These are phyloP conservation scores for Rhadinocentrus ornatus DNA, from an alignment of 2,797 vertebrate genomes.

Conservation along the genomic window DNA sequence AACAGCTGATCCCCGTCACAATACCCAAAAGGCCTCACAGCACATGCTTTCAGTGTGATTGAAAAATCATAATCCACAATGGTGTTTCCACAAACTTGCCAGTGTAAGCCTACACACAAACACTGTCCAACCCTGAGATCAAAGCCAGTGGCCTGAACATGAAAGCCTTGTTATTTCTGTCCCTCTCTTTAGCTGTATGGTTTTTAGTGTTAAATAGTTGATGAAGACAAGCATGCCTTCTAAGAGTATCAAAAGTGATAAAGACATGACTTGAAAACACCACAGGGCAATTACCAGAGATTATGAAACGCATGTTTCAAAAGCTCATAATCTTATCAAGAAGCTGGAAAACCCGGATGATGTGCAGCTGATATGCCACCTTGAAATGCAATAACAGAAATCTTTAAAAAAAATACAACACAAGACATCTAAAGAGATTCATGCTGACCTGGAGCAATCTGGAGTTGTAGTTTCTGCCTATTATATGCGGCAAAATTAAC, in stretches of 20 bases:
- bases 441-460: not conserved
- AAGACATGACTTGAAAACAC: not conserved
- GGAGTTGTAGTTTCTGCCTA: not conserved
- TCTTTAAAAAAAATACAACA: not conserved
- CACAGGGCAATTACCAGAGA: not conserved
- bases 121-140: constrained; percentile 28
- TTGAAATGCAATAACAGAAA: not conserved
- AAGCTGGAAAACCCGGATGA: not conserved
- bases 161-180: constrained; percentile 25
- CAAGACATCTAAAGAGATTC: not conserved
- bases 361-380: not conserved
- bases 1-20: constrained; percentile 73
- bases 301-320: not conserved
- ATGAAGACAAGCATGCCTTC: not conserved
- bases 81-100: constrained; percentile 50
- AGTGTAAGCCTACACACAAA: constrained; percentile 28
- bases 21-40: constrained; percentile 56
- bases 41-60: constrained; percentile 68
- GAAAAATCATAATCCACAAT: constrained; percentile 68
- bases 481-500: not conserved
- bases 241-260: too few relatives aligned
- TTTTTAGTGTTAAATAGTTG: constrained; percentile 6
- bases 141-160: constrained; percentile 16
- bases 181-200: constrained; percentile 2
- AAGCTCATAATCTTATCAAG: not conserved